Conservation (phyloP, 2,113 vertebrate species). For the Lycaon pictus region DNA sequence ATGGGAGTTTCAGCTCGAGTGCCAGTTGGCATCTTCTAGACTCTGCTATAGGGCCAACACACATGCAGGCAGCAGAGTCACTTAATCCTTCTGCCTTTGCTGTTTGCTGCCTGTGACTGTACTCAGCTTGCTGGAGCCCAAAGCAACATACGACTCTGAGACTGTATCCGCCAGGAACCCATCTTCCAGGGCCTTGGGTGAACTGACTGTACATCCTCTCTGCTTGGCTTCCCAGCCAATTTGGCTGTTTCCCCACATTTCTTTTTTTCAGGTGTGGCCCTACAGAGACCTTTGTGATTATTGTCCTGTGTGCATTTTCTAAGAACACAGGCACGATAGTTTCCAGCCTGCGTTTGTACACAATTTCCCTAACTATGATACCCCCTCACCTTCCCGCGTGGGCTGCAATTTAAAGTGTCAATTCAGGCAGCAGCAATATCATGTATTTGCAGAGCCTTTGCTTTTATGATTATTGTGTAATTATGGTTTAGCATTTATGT, state of each 20-base stretch:
- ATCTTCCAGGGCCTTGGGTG: not conserved
- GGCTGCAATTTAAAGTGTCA: not conserved
- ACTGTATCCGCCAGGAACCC: not conserved
- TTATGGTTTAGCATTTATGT: not conserved
- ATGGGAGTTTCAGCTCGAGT: not conserved
- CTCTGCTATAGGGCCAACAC: conserved; percentile 62
- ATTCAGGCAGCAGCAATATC: not conserved
- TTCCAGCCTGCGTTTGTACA: not conserved
- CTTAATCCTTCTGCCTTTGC: conserved; percentile 50
- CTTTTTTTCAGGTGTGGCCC: conserved; percentile 59
- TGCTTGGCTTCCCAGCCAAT: not conserved
- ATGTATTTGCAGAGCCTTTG: not conserved
- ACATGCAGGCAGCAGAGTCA: conserved; percentile 43
- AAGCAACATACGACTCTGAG: not conserved
- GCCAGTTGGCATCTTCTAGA: conserved; percentile 63
- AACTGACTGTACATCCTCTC: conserved; percentile 47
- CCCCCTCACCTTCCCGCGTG: not conserved
- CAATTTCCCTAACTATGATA: not conserved
- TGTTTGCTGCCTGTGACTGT: conserved; percentile 37
- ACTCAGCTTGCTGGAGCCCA: conserved; percentile 46
- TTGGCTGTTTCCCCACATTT: conserved; percentile 27
- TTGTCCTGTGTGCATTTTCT: conserved; percentile 32
- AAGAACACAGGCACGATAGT: not conserved
- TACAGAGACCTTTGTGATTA: not conserved
- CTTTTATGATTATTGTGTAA: not conserved